These are phyloP conservation scores for Thalassophryne amazonica DNA, from an alignment of 2,797 vertebrate species.

Conservation along the genomic window DNA sequence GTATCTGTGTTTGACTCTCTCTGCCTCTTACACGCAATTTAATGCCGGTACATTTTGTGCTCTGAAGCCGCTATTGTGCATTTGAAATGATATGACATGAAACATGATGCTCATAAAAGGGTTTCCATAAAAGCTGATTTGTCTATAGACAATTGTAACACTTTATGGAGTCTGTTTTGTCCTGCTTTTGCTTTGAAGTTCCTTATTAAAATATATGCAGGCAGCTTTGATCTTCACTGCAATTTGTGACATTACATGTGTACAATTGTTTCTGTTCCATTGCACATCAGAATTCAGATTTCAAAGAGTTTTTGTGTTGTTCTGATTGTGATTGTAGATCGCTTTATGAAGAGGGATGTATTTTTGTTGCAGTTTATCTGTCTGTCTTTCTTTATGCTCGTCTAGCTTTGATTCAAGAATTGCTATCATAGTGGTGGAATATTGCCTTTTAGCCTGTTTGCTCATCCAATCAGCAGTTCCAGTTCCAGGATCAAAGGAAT, in stretches of 20 bases:
- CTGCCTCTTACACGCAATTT: background rate
- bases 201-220: background rate
- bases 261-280: background rate
- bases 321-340: too few relatives aligned
- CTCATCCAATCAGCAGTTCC: too few relatives aligned
- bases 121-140: background rate
- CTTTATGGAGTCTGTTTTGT: background rate
- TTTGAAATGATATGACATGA: background rate
- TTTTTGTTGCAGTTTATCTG: too few relatives aligned
- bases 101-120: too few relatives aligned
- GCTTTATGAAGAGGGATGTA: too few relatives aligned
- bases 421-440: too few relatives aligned
- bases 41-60: constrained; percentile 50
- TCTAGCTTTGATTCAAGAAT: too few relatives aligned
- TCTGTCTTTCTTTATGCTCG: too few relatives aligned
- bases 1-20: background rate
- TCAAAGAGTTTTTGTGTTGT: too few relatives aligned
- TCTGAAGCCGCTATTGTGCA: background rate
- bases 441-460: too few relatives aligned
- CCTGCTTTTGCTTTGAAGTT: background rate
- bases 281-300: too few relatives aligned
- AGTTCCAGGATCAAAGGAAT: too few relatives aligned
- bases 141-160: background rate
- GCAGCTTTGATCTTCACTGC: background rate
- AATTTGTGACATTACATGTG: constrained; percentile 13